A percentile compares a stretch with the other conserved stretches of the same genome.
Evolutionary conservation across 2,888 invertebrate species (phyloP).

Genomic region (Malacosoma neustria): DNA sequence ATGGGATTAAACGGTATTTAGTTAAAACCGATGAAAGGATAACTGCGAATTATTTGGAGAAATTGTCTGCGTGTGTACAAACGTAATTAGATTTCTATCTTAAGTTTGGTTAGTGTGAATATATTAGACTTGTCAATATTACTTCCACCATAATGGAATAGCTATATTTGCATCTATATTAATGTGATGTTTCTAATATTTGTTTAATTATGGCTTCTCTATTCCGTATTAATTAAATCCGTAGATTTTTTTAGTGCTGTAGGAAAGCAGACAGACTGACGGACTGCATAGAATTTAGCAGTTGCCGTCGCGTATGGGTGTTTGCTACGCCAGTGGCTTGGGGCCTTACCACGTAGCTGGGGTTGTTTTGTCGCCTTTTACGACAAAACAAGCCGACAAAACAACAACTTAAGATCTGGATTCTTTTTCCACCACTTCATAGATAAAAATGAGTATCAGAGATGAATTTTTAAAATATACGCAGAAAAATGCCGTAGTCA

Average conservation of each 20-base stretch:
- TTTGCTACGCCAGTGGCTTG: too few species aligned
- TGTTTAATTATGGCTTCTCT: too few species aligned
- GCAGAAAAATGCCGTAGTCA: too few species aligned
- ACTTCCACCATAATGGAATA: not conserved
- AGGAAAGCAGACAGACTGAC: not conserved
- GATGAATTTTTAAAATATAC: too few species aligned
- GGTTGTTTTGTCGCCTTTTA: too few species aligned
- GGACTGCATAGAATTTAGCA: not conserved
- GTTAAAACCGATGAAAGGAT: constrained; percentile 31
- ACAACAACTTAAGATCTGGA: too few species aligned
- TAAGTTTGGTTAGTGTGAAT: not conserved
- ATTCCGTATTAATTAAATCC: not conserved
- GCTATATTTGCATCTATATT: not conserved
- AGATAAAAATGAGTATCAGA: too few species aligned
- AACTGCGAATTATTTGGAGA: constrained; percentile 19
- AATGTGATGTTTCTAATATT: not conserved
- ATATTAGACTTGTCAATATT: not conserved
- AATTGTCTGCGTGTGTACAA: not conserved
- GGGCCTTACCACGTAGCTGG: too few species aligned
- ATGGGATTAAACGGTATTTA: constrained; percentile 35
- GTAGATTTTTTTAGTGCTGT: not conserved
- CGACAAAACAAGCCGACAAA: too few species aligned
- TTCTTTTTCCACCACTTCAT: too few species aligned
- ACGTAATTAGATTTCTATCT: not conserved
- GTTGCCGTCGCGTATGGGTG: not conserved